Conservation (phyloP, 1,140 invertebrate species). For the Elymnias hypermnestra region DNA sequence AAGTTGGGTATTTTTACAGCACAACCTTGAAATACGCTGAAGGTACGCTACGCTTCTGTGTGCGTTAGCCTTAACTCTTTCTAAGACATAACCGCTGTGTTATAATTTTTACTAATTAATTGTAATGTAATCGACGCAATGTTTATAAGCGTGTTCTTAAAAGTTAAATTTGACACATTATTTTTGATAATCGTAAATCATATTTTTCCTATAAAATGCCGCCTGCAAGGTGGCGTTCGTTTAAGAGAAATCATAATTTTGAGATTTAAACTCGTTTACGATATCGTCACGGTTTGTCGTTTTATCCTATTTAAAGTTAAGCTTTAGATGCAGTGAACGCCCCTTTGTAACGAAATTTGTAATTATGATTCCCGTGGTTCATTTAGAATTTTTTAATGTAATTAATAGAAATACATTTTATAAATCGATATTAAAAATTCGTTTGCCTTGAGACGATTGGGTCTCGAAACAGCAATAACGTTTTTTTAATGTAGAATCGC, state of each 20-base stretch:
- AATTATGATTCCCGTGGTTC: too few species aligned
- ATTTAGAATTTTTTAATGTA: too few species aligned
- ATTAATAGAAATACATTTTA: constrained; percentile 25
- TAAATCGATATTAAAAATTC: constrained; percentile 4
- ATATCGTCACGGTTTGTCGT: constrained; percentile 44
- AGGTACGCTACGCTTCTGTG: not conserved
- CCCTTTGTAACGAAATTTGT: constrained; percentile 23
- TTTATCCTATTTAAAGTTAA: constrained; percentile 37
- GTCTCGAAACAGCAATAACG: constrained; percentile 69
- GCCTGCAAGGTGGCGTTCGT: constrained; percentile 52
- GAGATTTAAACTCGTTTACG: constrained; percentile 54
- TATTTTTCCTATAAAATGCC: constrained; percentile 65
- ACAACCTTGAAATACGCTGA: too few species aligned
- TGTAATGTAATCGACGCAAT: constrained; percentile 29
- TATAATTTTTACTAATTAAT: constrained; percentile 1
- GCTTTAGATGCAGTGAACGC: constrained; percentile 27
- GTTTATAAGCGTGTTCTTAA: constrained; percentile 51
- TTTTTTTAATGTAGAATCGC: constrained; percentile 51
- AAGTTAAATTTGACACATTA: constrained; percentile 53
- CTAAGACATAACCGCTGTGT: not conserved
- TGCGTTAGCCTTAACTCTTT: not conserved
- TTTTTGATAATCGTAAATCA: constrained; percentile 71
- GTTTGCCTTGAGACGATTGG: constrained; percentile 60
- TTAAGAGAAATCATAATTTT: constrained; percentile 54
- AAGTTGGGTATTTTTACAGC: too few species aligned